phyloP scores from a whole-genome alignment of 1,140 invertebrate genomes.

The Scaptodrosophila lebanonensis region DNA sequence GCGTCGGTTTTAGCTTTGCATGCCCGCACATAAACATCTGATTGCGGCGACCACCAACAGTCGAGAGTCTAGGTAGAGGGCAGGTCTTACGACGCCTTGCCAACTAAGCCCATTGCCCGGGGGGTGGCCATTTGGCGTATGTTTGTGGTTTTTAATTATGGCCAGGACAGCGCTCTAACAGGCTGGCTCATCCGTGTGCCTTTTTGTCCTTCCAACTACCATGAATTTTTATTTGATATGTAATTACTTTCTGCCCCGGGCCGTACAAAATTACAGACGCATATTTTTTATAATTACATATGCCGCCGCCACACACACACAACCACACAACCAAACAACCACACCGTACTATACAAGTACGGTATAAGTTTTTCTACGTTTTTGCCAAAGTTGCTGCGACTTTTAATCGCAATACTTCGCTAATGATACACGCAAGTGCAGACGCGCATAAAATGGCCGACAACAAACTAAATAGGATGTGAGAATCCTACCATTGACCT shows the following conservation, averaged over 20 bases:
- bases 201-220: slow-evolving; percentile 46
- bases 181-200: slow-evolving; percentile 13
- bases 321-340: too few species aligned
- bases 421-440: slow-evolving; percentile 39
- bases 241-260: slow-evolving; percentile 57
- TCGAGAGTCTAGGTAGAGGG: not conserved
- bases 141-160: slow-evolving; percentile 60
- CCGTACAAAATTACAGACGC: slow-evolving; percentile 36
- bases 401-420: slow-evolving; percentile 23
- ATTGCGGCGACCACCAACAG: not conserved
- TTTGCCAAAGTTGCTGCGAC: slow-evolving; percentile 37
- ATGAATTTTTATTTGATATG: slow-evolving; percentile 70
- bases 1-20: slow-evolving; percentile 3
- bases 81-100: slow-evolving; percentile 14
- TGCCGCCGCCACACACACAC: slow-evolving; percentile 26
- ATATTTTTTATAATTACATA: slow-evolving; percentile 72
- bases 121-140: slow-evolving; percentile 29
- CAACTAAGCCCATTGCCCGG: slow-evolving; percentile 22
- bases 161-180: slow-evolving; percentile 1
- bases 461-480: slow-evolving; percentile 21
- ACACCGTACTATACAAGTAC: too few species aligned
- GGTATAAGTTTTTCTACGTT: slow-evolving; percentile 32
- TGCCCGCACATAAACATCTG: slow-evolving; percentile 22
- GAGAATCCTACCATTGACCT: slow-evolving; percentile 43
- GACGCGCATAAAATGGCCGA: slow-evolving; percentile 26